These are phyloP conservation scores for Patella depressa DNA, from an alignment of 2,888 invertebrate genomes.

Conservation along the genomic window DNA sequence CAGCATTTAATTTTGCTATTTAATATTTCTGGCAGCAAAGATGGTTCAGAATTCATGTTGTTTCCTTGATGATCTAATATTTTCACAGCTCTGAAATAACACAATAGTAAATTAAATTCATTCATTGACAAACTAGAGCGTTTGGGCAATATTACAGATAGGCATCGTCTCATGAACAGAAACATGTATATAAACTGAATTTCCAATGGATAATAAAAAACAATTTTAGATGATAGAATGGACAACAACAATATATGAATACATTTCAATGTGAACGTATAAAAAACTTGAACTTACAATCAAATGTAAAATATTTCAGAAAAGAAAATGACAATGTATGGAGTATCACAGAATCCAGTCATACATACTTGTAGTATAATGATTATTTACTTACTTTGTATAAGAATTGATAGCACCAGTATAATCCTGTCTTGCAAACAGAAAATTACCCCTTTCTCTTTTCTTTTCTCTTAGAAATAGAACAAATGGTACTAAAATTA, in stretches of 20 bases:
- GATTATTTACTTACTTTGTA: constrained; percentile 71
- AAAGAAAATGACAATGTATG: no score
- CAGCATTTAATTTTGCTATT: constrained; percentile 87
- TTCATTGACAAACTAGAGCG: no score
- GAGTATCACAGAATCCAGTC: no score
- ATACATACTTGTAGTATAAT: no score
- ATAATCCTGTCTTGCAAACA: constrained; percentile 87
- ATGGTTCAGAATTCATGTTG: constrained; percentile 68
- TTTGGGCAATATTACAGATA: neutral
- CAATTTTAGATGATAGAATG: no score
- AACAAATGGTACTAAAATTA: constrained; percentile 22
- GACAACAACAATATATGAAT: no score
- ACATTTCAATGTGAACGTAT: no score
- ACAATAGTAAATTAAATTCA: neutral
- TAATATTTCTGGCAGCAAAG: constrained; percentile 78
- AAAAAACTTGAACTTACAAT: no score
- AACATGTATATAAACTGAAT: no score
- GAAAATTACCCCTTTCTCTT: constrained; percentile 90
- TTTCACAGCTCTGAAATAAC: constrained; percentile 79
- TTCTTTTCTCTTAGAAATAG: constrained; percentile 77
- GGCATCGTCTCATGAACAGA: no score
- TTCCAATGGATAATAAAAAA: no score
- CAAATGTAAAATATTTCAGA: no score
- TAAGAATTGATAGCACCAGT: constrained; percentile 88
- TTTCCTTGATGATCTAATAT: constrained; percentile 76